A percentile compares a stretch with the other conserved stretches of the same genome.
Conservation (phyloP, 1,140 invertebrate species). For the Helicoverpa armigera region DNA sequence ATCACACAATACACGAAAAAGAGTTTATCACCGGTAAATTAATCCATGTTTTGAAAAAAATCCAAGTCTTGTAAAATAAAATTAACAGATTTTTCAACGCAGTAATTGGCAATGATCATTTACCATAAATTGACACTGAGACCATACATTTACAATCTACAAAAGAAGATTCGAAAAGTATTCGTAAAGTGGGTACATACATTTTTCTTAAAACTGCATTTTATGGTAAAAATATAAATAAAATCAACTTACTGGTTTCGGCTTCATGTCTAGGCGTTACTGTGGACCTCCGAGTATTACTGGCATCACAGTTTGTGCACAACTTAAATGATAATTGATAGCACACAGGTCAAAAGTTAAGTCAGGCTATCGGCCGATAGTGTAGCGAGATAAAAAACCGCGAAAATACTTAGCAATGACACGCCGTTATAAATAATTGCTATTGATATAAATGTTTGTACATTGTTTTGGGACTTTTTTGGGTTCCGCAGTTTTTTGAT, state of each 20-base stretch:
- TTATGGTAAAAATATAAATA: not conserved
- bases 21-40: too few relatives aligned
- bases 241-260: conserved; percentile 38
- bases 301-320: not conserved
- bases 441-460: not conserved
- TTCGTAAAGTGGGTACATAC: too few relatives aligned
- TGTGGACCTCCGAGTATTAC: not conserved
- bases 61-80: too few relatives aligned
- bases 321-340: conserved; percentile 46
- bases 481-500: not conserved
- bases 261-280: conserved; percentile 31
- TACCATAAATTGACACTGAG: too few relatives aligned
- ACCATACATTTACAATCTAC: too few relatives aligned
- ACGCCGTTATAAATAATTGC: not conserved
- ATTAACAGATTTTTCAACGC: too few relatives aligned
- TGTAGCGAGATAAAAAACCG: conserved; percentile 14
- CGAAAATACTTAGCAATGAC: conserved; percentile 20
- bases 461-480: not conserved
- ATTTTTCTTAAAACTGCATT: too few relatives aligned
- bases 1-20: too few relatives aligned
- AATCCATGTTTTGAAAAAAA: too few relatives aligned
- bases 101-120: too few relatives aligned
- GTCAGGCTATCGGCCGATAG: not conserved
- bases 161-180: too few relatives aligned
- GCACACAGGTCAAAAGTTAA: not conserved